Evolutionary conservation across 2,113 vertebrate species (phyloP).

Genomic region (Pedetes capensis): DNA sequence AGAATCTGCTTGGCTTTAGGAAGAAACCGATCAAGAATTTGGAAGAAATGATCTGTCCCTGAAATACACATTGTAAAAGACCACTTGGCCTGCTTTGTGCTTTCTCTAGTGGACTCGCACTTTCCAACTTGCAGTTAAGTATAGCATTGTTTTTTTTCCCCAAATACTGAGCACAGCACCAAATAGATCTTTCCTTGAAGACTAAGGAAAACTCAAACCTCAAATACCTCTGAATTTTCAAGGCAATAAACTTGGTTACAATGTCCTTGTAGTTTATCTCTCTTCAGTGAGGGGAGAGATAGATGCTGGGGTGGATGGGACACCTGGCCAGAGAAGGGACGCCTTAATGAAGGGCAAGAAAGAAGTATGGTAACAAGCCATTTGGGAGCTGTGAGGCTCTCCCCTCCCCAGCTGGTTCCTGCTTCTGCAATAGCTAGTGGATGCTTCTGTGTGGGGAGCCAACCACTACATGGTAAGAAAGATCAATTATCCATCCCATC

Average conservation of each 20-base stretch:
- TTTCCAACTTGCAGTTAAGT: not conserved
- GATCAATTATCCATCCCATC: not conserved
- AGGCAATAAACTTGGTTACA: not conserved
- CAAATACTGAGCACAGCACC: not conserved
- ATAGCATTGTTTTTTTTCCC: not conserved
- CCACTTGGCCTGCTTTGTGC: no score
- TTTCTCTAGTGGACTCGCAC: not conserved
- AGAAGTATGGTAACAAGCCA: not conserved
- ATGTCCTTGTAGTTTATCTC: not conserved
- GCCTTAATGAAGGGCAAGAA: not conserved
- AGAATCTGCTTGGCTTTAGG: not conserved
- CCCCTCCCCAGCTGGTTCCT: not conserved
- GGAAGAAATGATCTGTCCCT: not conserved
- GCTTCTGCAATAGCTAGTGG: not conserved
- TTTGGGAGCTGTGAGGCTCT: not conserved
- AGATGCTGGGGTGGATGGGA: not conserved
- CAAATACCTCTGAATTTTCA: not conserved
- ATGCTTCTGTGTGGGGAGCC: not conserved
- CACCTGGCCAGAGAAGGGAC: not conserved
- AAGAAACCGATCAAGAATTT: not conserved
- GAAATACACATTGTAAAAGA: not conserved
- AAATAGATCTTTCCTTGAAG: not conserved
- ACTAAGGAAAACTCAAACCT: not conserved
- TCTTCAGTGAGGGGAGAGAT: not conserved
- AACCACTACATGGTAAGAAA: not conserved